Evolutionary conservation across 1,140 invertebrate species (phyloP), one percentile per base, ranked within the genome.

Genomic region (Eciton burchellii): DNA sequence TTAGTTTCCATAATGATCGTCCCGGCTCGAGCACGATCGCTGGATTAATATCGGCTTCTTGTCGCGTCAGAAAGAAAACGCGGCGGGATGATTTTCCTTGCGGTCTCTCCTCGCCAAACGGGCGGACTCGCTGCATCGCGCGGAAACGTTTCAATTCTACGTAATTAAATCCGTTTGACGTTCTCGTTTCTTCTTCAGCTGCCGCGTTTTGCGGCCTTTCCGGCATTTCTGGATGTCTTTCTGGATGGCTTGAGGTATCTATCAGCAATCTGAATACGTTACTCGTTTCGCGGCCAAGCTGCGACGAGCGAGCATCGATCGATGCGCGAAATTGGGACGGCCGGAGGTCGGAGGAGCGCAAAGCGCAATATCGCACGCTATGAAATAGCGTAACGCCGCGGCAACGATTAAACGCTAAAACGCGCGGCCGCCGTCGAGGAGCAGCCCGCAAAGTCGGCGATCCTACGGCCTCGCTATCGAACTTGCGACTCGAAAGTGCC

Each of bases 1-100:
- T 79, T 79, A 79, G 74, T 77, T 77, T 77, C 74, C 74, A 79
- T 79, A 79, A 79, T 79, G 74, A 79, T 68, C 74, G 74, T 43
- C 21, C 43, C 49, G 62, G 16, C 63, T 79, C 63, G 59, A 76
- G 63, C 72, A 76, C 72, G 74, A 77, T 66, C 79, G 72, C 65
- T 62, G 81, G 85, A 87, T 87, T 45, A 85, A 81, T 83, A 86
- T 87, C 60, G 35, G 81, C 29, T 87, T 86, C 72, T 87, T 73
- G 47, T 52, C 35, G 19, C 57, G 54, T 86, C n/a, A n/a, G 59
- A 79, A 60, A 59, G 74, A 87, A 71, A 81, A 77, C 26, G 74
- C 43, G 41, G 54, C 24, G 52, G 43, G 62, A 77, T 77, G 71
- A 84, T 87, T 84, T 88, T 84, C 72, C 76, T 66, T 24, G 74